Evolutionary conservation across 1,140 invertebrate genomes (phyloP), one percentile per base, ranked within the genome.

Genomic region (Neomicropteryx cornuta): DNA sequence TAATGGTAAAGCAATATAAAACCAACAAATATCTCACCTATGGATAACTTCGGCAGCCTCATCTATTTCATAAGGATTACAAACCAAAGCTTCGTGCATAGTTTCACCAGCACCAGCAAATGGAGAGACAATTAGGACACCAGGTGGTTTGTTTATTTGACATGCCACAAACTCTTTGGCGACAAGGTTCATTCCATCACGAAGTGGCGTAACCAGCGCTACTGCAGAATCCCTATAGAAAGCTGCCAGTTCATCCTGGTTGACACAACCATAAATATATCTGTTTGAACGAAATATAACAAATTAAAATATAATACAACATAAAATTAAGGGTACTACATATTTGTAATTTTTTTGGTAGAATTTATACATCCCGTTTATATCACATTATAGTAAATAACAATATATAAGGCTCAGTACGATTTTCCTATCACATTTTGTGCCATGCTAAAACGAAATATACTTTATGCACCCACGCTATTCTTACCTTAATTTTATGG

Each of bases 111-210:
- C 87, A 2, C 88, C 87, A 39, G 88, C 88, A 58, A 94, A 92
- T 0, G 87, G 87, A 1, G 87, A 91, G 2, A 94, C 76, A 29
- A 94, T 86, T 4, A 94, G 58, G 0, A 94, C 88, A 5, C 89
- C 89, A 0, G 87, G 86, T 0, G 84, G 78, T 10, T 76, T 76
- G 43, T 88, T 87, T 5, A 90, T 90, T 60, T 92, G 88, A 53
- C 88, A 92, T 4, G 88, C 88, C 2, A 92, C 87, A 51, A 89
- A 93, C 58, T 94, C 89, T 60, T 94, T 93, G 4, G 88, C 88
- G 0, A 93, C 88, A 29, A 94, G 68, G 65, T 94, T 94, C 89
- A 94, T 94, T 30, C 89, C 89, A 56, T 93, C 89, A 29, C 88
- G 65, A 0, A 92, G 58, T 0, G 88, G 88, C 0, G 88, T 91